Conservation (phyloP, 2,888 invertebrate species). For the Phyto melanocephala region DNA sequence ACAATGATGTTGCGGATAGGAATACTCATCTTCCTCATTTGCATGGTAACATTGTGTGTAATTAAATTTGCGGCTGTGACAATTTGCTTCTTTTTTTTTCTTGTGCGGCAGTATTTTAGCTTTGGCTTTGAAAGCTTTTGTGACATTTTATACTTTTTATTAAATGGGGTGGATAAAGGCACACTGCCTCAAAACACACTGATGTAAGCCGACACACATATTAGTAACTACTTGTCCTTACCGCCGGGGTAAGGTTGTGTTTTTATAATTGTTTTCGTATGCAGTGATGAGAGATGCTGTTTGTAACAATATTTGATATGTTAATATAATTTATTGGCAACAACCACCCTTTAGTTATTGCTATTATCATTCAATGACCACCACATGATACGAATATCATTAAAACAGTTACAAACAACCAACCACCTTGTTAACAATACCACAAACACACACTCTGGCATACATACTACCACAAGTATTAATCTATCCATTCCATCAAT, state of each 20-base stretch:
- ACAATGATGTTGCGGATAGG: slow-evolving; percentile 33
- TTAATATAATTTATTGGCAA: slow-evolving; percentile 62
- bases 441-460: neutral
- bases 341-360: slow-evolving; percentile 38
- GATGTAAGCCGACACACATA: too few species aligned
- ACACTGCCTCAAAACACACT: too few species aligned
- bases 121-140: slow-evolving; percentile 57
- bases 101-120: slow-evolving; percentile 26
- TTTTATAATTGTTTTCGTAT: slow-evolving; percentile 57
- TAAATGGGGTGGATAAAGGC: slow-evolving; percentile 64
- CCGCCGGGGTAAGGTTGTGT: slow-evolving; percentile 5
- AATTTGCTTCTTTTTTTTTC: slow-evolving; percentile 65
- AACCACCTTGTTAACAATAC: slow-evolving; percentile 16
- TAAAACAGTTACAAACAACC: slow-evolving; percentile 45
- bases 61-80: slow-evolving; percentile 76
- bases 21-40: slow-evolving; percentile 66
- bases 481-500: neutral
- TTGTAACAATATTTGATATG: slow-evolving; percentile 62
- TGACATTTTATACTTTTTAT: slow-evolving; percentile 52
- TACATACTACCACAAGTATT: neutral
- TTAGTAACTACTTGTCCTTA: slow-evolving; percentile 1
- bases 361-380: slow-evolving; percentile 60
- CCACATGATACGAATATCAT: slow-evolving; percentile 59
- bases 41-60: slow-evolving; percentile 69
- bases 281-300: slow-evolving; percentile 54